Evolutionary conservation across 2,113 vertebrate genomes (phyloP), one percentile per base, ranked within the genome.

Genomic region (Hemiprocne comata): DNA sequence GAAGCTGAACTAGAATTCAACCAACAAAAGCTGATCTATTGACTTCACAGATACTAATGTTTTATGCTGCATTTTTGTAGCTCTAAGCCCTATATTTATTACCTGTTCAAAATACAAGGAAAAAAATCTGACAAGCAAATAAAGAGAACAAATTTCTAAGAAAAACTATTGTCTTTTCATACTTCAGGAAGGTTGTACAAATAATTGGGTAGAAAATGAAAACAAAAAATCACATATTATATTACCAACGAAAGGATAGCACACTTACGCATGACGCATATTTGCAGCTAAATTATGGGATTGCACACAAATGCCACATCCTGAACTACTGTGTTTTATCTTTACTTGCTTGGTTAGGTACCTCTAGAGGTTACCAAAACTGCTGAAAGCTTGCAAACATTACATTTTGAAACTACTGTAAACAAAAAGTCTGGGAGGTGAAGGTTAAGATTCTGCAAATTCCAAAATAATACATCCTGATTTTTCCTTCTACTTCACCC

Each of bases 41-140:
- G 65, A 89, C 79, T 61, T 84, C 51, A 53, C 61, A 74, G 61
- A 92, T 92, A 88, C 34, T 77, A 92, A 92, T 55, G 73, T 78
- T 93, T 86, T 71, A 80, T 2, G 9, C 40, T 57, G 53, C 34
- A 53, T 92, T 95, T 93, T 74, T 90, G 83, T 75, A 90, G 69
- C 65, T 77, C 25, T 93, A 86, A 92, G 86, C 55, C 77, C 42
- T 84, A 90, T 51, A 90, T 94, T 61, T 93, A 89, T 73, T 81
- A 71, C 29, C 48, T 77, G 42, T 44, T 90, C 69, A 60, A 93
- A 92, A 34, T 23, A 74, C 3, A 75, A 73, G 29, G 29, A 40
- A 19, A 73, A 82, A 80, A 77, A 54, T 21, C 19, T 80, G 67
- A 77, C 46, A 46, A 4, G 0, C 33, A 88, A 85, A 93, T 46